These are phyloP conservation scores for Lutraria rhynchaena DNA, from an alignment of 1,140 invertebrate genomes.

Conservation along the genomic window DNA sequence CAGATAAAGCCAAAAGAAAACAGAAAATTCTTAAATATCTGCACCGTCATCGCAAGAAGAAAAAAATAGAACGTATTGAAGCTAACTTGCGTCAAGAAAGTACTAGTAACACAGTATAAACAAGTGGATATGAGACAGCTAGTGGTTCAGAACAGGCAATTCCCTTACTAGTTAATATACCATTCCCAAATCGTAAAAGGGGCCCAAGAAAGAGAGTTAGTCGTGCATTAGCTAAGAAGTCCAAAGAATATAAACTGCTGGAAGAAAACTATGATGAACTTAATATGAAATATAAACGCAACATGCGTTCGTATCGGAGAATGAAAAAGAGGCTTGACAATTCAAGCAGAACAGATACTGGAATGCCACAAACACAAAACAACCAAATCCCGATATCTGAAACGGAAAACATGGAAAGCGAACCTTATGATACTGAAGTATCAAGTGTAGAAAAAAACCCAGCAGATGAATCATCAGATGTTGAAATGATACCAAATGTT, in stretches of 20 bases:
- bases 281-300: conserved; percentile 20
- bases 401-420: too few species aligned
- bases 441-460: too few species aligned
- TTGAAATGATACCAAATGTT: too few species aligned
- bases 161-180: background rate
- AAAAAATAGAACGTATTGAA: too few species aligned
- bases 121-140: conserved; percentile 44
- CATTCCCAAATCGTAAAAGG: conserved; percentile 3
- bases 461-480: too few species aligned
- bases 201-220: conserved; percentile 32
- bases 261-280: conserved; percentile 28
- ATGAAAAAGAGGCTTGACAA: conserved; percentile 2
- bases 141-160: background rate
- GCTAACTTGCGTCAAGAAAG: too few species aligned
- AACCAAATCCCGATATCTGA: background rate
- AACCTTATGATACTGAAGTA: too few species aligned
- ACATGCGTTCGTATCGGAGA: conserved; percentile 19
- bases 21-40: conserved; percentile 16
- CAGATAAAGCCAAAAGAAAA: conserved; percentile 26
- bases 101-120: too few species aligned
- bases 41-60: background rate
- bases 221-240: background rate
- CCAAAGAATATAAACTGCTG: background rate
- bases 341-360: too few species aligned
- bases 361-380: too few species aligned